Base-by-base conservation (phyloP, 2,113 vertebrate genomes). In the Ochotona princeps region DNA sequence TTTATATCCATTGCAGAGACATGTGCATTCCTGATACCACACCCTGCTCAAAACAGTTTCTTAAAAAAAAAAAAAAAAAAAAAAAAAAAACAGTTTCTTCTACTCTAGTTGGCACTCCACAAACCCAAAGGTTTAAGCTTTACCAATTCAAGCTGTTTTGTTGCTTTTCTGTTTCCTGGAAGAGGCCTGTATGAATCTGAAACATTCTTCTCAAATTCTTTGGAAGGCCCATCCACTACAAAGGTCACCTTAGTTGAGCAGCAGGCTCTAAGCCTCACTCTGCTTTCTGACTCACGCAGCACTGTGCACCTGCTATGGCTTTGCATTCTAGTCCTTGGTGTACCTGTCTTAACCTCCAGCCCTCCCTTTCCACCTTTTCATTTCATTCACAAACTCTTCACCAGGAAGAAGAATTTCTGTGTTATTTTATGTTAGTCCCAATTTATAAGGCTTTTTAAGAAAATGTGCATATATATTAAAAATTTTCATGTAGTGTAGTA, bases 121-220 rank as follows among this genome's bases (percentile, higher is more conserved):
- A 85, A 94, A 57, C n/a, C 28, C 61, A 60, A 87, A 86, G n/a
- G 90, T 65, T 74, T 60, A 57, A 38, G 73, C 51, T 95, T 83
- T 70, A 89, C 25, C 21, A 81, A 67, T 76, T 94, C 81, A 87
- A 95, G 67, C 86, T 70, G 51, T 89, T 85, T 89, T 51, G 65
- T 85, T 67, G 60, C 73, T 92, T 84, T 93, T 85, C 65, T 65
- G 13, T 44, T 90, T 88, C 65, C 80, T 73, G 38, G 32, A 82
- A 94, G 26, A 82, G 44, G 44, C 28, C 57, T 69, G 86, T 65
- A 30, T 75, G 78, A 92, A 79, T 67, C 44, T 89, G 51, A 13
- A 85, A 90, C 83, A 83, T 75, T 49, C 28, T 89, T 74, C 76
- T 47, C 81, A 89, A 66, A 51, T 76, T 96, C 78, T 20, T 69